phyloP scores from a whole-genome alignment of 1,140 invertebrate genomes.

The Trachelipus rathkii region DNA sequence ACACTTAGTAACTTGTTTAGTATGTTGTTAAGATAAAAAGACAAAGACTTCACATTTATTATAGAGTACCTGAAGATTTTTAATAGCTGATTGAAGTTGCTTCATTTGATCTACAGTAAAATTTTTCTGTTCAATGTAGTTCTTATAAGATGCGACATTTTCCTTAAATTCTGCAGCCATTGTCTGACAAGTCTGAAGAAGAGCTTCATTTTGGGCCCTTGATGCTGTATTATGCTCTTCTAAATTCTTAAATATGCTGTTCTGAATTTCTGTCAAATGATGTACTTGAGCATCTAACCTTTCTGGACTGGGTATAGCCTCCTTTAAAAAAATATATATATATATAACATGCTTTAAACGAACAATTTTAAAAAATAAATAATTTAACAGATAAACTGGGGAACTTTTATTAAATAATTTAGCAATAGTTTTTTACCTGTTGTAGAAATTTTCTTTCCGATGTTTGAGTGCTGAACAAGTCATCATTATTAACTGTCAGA shows the following conservation, averaged over 20 bases:
- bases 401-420: too few species aligned
- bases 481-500: too few species aligned
- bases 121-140: constrained; percentile 38
- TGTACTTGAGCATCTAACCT: constrained; percentile 71
- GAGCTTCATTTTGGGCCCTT: constrained; percentile 36
- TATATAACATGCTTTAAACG: background rate
- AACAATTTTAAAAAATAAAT: background rate
- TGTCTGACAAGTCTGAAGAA: constrained; percentile 35
- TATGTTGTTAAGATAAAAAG: background rate
- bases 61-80: constrained; percentile 25
- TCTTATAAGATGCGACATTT: constrained; percentile 33
- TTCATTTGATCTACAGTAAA: constrained; percentile 32
- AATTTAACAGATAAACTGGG: background rate
- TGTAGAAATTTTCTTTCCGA: background rate
- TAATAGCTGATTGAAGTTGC: constrained; percentile 22
- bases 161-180: constrained; percentile 37
- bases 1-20: too few species aligned
- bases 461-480: background rate
- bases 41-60: background rate
- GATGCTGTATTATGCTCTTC: constrained; percentile 42
- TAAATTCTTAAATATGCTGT: constrained; percentile 40
- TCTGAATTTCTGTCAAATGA: constrained; percentile 50
- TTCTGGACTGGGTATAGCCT: constrained; percentile 67
- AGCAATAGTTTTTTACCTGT: background rate
- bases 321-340: constrained; percentile 48